Percentiles rank a stretch among this genome's conserved stretches.
Evolutionary conservation across 2,888 invertebrate genomes (phyloP).

Genomic region (Xanthia togata): DNA sequence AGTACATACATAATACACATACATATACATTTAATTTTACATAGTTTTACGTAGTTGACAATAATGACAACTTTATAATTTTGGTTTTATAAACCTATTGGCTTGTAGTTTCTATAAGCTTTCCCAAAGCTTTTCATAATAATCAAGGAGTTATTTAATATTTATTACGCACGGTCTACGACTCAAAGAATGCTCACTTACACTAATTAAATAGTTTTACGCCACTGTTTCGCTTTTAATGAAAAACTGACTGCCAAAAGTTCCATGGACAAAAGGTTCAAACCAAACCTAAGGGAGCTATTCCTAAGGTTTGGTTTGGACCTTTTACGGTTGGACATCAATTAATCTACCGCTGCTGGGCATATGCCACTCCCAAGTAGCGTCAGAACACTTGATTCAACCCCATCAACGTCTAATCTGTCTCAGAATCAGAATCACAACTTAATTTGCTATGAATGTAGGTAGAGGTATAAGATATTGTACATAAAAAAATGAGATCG

Average conservation of each 20-base stretch:
- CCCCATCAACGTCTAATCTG: too few species aligned
- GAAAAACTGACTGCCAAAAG: background rate
- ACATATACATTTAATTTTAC: too few species aligned
- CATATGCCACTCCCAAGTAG: background rate
- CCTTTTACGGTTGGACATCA: background rate
- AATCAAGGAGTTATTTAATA: slow-evolving; percentile 3
- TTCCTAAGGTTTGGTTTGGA: background rate
- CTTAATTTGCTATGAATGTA: too few species aligned
- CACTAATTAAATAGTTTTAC: background rate
- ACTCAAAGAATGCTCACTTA: background rate
- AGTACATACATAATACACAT: too few species aligned
- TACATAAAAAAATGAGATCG: too few species aligned
- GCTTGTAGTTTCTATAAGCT: background rate
- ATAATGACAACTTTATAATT: background rate
- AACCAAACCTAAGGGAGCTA: too few species aligned
- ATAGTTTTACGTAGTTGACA: background rate
- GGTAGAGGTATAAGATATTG: too few species aligned
- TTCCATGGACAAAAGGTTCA: too few species aligned
- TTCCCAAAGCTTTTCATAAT: background rate
- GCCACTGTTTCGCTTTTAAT: background rate
- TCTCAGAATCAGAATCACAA: too few species aligned
- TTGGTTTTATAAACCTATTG: background rate
- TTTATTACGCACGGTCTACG: background rate
- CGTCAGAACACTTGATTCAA: too few species aligned
- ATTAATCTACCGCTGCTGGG: background rate